Evolutionary conservation across 1,140 invertebrate species (phyloP), one percentile per base, ranked within the genome.

Genomic region (Heliothis virescens): DNA sequence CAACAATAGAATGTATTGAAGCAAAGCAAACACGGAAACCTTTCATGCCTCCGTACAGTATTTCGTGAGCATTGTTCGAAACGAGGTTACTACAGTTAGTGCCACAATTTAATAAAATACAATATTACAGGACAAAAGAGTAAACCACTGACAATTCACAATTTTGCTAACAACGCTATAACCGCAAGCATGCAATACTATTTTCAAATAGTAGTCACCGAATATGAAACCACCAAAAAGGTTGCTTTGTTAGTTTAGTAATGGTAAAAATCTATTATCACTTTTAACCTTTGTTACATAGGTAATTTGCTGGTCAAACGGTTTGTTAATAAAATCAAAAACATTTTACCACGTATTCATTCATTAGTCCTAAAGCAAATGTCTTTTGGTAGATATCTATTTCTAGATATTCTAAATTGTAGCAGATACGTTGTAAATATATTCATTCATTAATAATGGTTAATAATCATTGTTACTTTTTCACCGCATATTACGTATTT

Each of bases 61-160:
- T 72, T 72, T 55, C 69, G 26, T 53, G 69, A 72, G 52, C 26
- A 72, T 72, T 72, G 65, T 69, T 69, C 52, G 72, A 59, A 73
- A 48, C 41, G 55, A 50, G 55, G 72, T 75, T 62, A 62, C n/a
- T 26, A 26, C 71, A 62, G 72, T 75, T 48, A 59, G 50, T 53
- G 59, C 34, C n/a, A 75, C 72, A 12, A 59, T 75, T 62, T 29
- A 59, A 62, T 26, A 75, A 75, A 75, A 62, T 60, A 60, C 12
- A 21, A 21, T 60, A 34, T 55, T 16, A 15, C 5, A 26, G 47
- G 18, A 69, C 65, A 50, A 50, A 69, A 69, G 65, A 12, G 47
- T 52, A 26, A 52, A 50, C 65, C 48, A 52, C 65, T 52, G 34
- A 15, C 65, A 21, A 52, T 69, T 69, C 48, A 69, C 48, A 69